phyloP scores from a whole-genome alignment of 2,113 vertebrate species.

The Ranitomeya variabilis region DNA sequence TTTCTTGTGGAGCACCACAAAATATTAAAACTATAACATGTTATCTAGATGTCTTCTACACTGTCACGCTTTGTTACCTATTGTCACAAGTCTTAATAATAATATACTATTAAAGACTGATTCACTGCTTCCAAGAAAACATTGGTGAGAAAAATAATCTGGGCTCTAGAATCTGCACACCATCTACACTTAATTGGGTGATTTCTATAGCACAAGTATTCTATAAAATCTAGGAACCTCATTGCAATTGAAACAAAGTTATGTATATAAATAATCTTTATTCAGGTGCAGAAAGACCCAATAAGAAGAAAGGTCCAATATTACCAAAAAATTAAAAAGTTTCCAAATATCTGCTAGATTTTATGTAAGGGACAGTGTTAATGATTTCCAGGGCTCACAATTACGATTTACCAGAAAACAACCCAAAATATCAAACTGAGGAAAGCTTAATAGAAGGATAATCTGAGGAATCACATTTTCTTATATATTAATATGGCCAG shows the following conservation, averaged over 20 bases:
- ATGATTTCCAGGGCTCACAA: no score
- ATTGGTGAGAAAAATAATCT: background rate
- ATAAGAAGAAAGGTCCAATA: no score
- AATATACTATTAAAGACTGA: constrained; percentile 25
- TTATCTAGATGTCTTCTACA: constrained; percentile 13
- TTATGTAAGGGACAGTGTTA: no score
- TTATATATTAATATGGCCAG: no score
- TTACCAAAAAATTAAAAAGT: no score
- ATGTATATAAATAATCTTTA: background rate
- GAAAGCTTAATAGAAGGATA: no score
- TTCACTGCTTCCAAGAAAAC: constrained; percentile 10
- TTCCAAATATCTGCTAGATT: no score
- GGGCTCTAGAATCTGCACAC: background rate
- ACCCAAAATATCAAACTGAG: no score
- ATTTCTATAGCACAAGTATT: background rate
- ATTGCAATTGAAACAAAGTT: background rate
- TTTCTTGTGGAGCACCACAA: background rate
- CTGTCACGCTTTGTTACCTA: constrained; percentile 25
- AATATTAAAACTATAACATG: constrained; percentile 17
- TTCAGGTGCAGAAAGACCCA: no score
- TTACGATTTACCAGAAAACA: no score
- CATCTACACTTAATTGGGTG: background rate
- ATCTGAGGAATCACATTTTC: no score
- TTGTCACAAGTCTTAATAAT: constrained; percentile 8
- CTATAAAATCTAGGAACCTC: background rate